Percentiles rank a stretch among this genome's conserved stretches.
phyloP scores from a whole-genome alignment of 2,797 vertebrate genomes.

The Argya squamiceps region DNA sequence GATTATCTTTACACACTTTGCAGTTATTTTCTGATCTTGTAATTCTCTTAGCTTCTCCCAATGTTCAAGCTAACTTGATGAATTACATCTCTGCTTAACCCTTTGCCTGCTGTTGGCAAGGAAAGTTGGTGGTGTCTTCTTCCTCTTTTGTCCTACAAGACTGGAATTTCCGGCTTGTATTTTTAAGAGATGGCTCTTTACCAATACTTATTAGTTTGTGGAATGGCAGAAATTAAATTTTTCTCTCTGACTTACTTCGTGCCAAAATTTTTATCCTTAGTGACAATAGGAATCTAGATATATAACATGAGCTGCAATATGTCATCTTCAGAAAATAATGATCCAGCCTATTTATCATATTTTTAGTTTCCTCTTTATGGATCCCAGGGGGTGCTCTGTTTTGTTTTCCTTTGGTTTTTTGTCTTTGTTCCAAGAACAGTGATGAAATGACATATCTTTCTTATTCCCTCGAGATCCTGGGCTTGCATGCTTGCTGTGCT shows the following conservation, averaged over 20 bases:
- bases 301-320: conserved; percentile 17
- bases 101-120: not conserved
- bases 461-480: conserved; percentile 33
- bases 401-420: conserved; percentile 56
- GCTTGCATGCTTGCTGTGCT: not conserved
- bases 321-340: conserved; percentile 33
- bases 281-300: conserved; percentile 17
- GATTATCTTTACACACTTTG: not conserved
- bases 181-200: conserved; percentile 22
- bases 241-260: not conserved
- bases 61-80: not conserved
- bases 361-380: conserved; percentile 61
- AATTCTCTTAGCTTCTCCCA: not conserved
- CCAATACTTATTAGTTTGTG: conserved; percentile 26
- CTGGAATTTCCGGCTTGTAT: conserved; percentile 29
- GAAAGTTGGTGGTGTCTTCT: not conserved
- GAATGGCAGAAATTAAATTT: conserved; percentile 29
- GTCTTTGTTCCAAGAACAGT: not conserved
- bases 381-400: conserved; percentile 52
- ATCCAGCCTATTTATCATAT: conserved; percentile 26
- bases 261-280: conserved; percentile 37
- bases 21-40: conserved; percentile 21
- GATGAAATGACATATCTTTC: conserved; percentile 54
- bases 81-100: conserved; percentile 20
- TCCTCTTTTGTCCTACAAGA: not conserved